Evolutionary conservation across 2,888 invertebrate genomes (phyloP).

Genomic region (Imbricaverruca yamaguchii): DNA sequence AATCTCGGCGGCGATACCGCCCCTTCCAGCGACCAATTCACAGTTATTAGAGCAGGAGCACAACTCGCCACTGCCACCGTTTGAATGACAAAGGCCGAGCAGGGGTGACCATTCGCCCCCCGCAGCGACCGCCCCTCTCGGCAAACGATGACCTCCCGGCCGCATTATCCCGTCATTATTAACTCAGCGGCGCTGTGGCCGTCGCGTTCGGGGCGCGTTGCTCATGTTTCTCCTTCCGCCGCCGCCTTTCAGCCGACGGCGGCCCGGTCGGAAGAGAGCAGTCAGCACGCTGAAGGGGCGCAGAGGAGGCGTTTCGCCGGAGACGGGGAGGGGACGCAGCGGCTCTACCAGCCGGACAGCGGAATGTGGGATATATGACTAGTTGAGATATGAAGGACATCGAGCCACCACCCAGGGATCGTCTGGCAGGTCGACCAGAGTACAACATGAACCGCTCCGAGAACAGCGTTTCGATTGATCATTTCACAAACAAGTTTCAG

Average conservation of each 20-base stretch:
- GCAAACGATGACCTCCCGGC: neutral
- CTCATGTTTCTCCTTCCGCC: neutral
- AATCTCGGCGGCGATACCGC: too few species aligned
- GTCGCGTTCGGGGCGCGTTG: neutral
- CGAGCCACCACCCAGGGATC: too few species aligned
- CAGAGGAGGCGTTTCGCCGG: neutral
- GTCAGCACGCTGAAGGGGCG: neutral
- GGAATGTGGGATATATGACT: too few species aligned
- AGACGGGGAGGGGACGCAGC: too few species aligned
- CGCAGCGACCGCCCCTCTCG: neutral
- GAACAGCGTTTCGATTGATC: too few species aligned
- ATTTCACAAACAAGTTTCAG: too few species aligned
- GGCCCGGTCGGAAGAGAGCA: neutral
- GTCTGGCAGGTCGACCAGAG: too few species aligned
- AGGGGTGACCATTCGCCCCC: constrained; percentile 36
- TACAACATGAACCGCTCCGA: too few species aligned
- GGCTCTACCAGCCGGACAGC: too few species aligned
- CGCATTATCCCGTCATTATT: neutral
- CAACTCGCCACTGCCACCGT: constrained; percentile 30
- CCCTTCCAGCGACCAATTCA: constrained; percentile 22
- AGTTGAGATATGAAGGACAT: too few species aligned
- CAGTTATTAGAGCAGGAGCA: constrained; percentile 38
- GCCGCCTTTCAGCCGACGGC: neutral
- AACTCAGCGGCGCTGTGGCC: neutral
- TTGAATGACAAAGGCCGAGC: neutral